Base-by-base conservation (phyloP, 1,140 invertebrate species). In the Dreissena polymorpha region DNA sequence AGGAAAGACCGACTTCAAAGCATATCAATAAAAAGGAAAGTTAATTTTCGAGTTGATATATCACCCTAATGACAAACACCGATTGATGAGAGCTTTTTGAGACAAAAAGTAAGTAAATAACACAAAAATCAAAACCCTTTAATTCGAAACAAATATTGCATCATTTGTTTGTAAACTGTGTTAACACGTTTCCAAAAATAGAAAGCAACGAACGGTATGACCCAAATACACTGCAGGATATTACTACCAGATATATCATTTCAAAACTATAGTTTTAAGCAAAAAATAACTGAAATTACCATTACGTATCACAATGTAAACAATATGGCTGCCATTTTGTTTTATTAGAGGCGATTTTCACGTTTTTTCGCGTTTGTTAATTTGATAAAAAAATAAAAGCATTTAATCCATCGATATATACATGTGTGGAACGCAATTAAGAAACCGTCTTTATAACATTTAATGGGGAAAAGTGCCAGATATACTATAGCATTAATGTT, bases 171-270 rank as follows among this genome's bases (percentile, higher is more conserved):
- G 71, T 14, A 27, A n/a, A 23, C n/a, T 50, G 55, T 63, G 69
- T 60, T 71, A 60, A 63, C 78, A 80, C 29, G 78, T 80, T 80
- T 53, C 78, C 78, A 80, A 64, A 80, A 80, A 80, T 80, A 80
- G 67, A 68, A 39, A 39, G 8, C 39, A 2, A 27, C 67, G 0
- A n/a, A 60, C 68, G 64, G 53, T 70, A 50, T 64, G 6, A 16
- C 57, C 8, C 13, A 57, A 12, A 10, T 14, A 14, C n/a, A 53
- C 29, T 57, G 75, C 27, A 53, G 18, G 25, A 68, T 2, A 60
- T 50, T 50, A 25, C 12, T 1, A 7, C 50, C 51, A 53, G 10
- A 5, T 12, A 16, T n/a, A 50, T 16, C 29, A 8, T 49, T 67
- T 39, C 16, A 65, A 25, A 68, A 21, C 8, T 50, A 51, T 16